A percentile compares a stretch with the other conserved stretches of the same genome.
Evolutionary conservation across 1,140 invertebrate species (phyloP).

Genomic region (Diabrotica undecimpunctata): DNA sequence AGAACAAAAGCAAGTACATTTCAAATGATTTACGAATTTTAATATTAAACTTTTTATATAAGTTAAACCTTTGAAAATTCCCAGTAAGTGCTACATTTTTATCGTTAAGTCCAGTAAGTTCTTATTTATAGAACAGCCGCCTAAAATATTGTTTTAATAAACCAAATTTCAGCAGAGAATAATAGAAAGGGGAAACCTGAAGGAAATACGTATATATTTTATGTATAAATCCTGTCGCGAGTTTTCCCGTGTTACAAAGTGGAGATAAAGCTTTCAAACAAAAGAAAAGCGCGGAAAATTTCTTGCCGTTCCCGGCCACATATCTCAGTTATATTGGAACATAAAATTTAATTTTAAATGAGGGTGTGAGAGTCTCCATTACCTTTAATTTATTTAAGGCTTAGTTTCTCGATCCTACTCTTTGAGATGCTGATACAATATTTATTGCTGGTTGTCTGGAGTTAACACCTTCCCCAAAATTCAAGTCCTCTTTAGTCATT

Average conservation of each 20-base stretch:
- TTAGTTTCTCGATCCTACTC: background rate
- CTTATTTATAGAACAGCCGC: too few species aligned
- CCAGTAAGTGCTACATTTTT: too few species aligned
- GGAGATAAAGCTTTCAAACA: conserved; percentile 2
- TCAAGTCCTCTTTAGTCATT: too few species aligned
- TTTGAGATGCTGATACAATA: background rate
- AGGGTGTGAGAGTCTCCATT: background rate
- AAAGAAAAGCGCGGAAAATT: background rate
- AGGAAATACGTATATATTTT: background rate
- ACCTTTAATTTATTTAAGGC: conserved; percentile 3
- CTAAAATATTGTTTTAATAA: too few species aligned
- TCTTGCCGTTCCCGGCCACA: background rate
- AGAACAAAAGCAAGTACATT: too few species aligned
- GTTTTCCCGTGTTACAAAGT: background rate
- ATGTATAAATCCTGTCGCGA: background rate
- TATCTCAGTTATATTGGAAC: conserved; percentile 2
- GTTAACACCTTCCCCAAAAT: background rate
- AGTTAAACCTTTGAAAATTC: too few species aligned
- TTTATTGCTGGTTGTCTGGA: background rate
- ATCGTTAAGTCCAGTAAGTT: too few species aligned
- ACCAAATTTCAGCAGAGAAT: too few species aligned
- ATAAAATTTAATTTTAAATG: conserved; percentile 3
- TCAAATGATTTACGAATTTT: too few species aligned
- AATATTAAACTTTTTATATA: too few species aligned
- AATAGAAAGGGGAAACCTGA: background rate